These are phyloP conservation scores for Paradisaea rubra DNA, from an alignment of 2,113 vertebrate species.

Conservation along the genomic window DNA sequence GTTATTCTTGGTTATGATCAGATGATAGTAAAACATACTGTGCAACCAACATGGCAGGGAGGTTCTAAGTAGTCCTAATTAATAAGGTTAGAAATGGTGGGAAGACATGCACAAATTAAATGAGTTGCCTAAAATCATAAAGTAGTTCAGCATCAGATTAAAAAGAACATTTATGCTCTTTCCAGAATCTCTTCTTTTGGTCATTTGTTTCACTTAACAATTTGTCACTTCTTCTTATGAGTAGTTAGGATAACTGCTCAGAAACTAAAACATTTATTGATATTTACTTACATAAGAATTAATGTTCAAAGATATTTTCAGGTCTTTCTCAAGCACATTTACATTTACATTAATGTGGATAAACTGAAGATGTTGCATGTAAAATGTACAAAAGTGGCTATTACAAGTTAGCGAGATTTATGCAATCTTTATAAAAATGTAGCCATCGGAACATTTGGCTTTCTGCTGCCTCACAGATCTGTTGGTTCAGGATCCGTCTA, in stretches of 20 bases:
- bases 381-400: conserved; percentile 42
- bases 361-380: conserved; percentile 25
- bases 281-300: neutral
- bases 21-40: neutral
- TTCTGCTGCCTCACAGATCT: conserved; percentile 34
- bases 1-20: neutral
- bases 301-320: conserved; percentile 23
- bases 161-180: neutral
- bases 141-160: neutral
- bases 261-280: neutral
- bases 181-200: neutral
- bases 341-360: conserved; percentile 49
- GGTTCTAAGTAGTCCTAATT: neutral
- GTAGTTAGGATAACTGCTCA: conserved; percentile 26
- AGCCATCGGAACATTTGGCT: conserved; percentile 10
- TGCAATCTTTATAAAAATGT: neutral
- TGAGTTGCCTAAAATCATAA: neutral
- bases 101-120: neutral
- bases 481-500: conserved; percentile 18
- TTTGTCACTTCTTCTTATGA: conserved; percentile 23
- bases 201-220: neutral
- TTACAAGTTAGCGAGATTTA: conserved; percentile 35
- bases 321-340: conserved; percentile 29
- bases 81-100: neutral
- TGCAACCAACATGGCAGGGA: neutral